Evolutionary conservation across 2,113 vertebrate genomes (phyloP).

Genomic region (Pao palembangensis): DNA sequence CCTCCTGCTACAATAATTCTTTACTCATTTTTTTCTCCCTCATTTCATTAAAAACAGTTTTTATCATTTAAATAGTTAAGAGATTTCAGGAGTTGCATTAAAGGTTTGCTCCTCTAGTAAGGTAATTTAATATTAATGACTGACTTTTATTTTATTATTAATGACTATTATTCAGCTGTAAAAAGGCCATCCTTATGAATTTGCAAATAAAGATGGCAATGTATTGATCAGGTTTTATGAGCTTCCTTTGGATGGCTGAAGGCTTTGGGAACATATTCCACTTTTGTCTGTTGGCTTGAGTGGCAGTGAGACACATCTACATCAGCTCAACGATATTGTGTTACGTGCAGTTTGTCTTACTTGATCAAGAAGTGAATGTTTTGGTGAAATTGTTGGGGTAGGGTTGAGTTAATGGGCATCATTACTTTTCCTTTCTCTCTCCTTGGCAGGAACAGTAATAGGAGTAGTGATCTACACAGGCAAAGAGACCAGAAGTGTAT

Average conservation of each 20-base stretch:
- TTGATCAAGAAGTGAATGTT: slow-evolving; percentile 38
- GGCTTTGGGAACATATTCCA: slow-evolving; percentile 33
- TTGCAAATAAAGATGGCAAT: too few relatives aligned
- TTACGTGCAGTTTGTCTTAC: slow-evolving; percentile 58
- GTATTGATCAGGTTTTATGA: too few relatives aligned
- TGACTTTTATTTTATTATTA: too few relatives aligned
- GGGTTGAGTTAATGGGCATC: slow-evolving; percentile 55
- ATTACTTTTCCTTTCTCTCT: slow-evolving; percentile 54
- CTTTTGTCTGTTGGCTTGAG: slow-evolving; percentile 45
- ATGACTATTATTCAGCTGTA: slow-evolving; percentile 58
- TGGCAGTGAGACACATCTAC: slow-evolving; percentile 44
- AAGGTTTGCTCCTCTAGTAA: slow-evolving; percentile 50
- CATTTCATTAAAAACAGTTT: slow-evolving; percentile 20
- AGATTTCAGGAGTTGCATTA: slow-evolving; percentile 34
- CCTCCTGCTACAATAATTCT: too few relatives aligned
- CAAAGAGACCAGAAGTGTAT: slow-evolving; percentile 94
- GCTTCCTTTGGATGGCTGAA: too few relatives aligned
- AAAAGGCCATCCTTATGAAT: slow-evolving; percentile 74
- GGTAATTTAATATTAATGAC: slow-evolving; percentile 68
- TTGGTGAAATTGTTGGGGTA: slow-evolving; percentile 12
- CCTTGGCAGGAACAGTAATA: slow-evolving; percentile 91
- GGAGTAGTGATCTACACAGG: slow-evolving; percentile 98
- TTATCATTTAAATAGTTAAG: slow-evolving; percentile 38
- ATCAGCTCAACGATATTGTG: slow-evolving; percentile 54
- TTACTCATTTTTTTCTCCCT: not conserved